phyloP scores from a whole-genome alignment of 2,113 vertebrate genomes.

The Rynchops niger region DNA sequence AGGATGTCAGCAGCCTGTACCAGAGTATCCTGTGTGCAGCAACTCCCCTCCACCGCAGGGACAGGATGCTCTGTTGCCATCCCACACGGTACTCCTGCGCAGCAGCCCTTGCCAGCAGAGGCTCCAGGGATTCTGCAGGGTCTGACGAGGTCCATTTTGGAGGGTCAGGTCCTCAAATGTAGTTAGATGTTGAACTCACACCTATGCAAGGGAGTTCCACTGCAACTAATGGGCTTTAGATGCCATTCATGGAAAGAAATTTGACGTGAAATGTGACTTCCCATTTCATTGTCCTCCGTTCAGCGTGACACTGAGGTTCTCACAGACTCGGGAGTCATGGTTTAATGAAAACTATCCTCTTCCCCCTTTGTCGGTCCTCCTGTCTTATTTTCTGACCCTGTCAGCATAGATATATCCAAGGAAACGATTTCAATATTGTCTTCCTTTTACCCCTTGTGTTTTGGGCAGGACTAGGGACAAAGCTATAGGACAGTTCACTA shows the following conservation, averaged over 20 bases:
- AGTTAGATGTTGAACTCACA: neutral
- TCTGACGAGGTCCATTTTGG: neutral
- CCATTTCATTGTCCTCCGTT: neutral
- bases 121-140: neutral
- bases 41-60: neutral
- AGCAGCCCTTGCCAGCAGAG: neutral
- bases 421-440: neutral
- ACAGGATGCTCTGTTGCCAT: neutral
- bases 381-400: neutral
- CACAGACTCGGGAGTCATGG: neutral
- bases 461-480: neutral
- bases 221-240: neutral
- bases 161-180: neutral
- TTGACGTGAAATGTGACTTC: neutral
- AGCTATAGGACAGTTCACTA: neutral
- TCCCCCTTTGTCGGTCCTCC: neutral
- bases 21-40: neutral
- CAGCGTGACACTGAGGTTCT: neutral
- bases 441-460: neutral
- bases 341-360: neutral
- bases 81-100: rapidly evolving
- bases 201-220: neutral
- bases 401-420: neutral
- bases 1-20: neutral
- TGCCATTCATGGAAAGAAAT: neutral